Evolutionary conservation across 2,888 invertebrate genomes (phyloP).

Genomic region (Nowickia ferox): DNA sequence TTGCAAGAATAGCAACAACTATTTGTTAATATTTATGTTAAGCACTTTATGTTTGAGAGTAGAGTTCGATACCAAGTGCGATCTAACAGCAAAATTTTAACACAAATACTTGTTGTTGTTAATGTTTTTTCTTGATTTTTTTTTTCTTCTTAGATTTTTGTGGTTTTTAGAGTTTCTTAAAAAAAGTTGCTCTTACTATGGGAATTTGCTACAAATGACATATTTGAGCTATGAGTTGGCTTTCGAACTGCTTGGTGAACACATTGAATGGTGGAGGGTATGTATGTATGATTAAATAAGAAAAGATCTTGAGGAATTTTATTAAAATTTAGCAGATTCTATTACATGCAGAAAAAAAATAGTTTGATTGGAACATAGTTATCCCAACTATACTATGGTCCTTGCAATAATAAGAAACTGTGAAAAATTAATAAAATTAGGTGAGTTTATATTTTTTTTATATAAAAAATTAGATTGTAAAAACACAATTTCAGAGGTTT

Average conservation of each 20-base stretch:
- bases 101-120: slow-evolving; percentile 29
- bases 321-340: slow-evolving; percentile 39
- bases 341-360: not conserved
- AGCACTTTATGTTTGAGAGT: slow-evolving; percentile 41
- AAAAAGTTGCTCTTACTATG: slow-evolving; percentile 1
- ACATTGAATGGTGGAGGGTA: slow-evolving; percentile 28
- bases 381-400: no score
- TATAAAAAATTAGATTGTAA: no score
- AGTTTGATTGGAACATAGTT: not conserved
- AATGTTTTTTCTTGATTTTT: slow-evolving; percentile 5
- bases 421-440: no score
- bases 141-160: slow-evolving; percentile 47
- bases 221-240: slow-evolving; percentile 47
- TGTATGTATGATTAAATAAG: not conserved
- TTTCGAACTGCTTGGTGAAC: slow-evolving; percentile 4
- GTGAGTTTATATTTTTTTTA: no score
- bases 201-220: slow-evolving; percentile 32
- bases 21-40: not conserved
- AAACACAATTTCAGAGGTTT: no score
- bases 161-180: slow-evolving; percentile 45
- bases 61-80: slow-evolving; percentile 51
- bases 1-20: slow-evolving; percentile 34
- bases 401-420: no score
- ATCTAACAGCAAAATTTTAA: slow-evolving; percentile 56
- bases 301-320: slow-evolving; percentile 26